Percentiles rank a stretch among this genome's conserved stretches.
Evolutionary conservation across 2,888 invertebrate species (phyloP).

Genomic region (Nasonovia ribisnigri): DNA sequence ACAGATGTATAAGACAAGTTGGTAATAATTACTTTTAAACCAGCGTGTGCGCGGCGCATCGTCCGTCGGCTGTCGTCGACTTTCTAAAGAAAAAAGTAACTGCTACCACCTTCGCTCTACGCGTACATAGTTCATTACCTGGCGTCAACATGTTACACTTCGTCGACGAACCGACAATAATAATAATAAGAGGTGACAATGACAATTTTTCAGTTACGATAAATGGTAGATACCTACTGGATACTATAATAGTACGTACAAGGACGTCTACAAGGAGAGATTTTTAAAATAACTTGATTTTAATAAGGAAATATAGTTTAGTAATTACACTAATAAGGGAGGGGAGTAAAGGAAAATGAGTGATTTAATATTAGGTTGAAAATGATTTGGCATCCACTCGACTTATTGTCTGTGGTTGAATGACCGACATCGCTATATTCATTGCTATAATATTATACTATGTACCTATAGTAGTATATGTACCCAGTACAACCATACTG

Average conservation of each 20-base stretch:
- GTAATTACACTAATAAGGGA: neutral
- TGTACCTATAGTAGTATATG: no score
- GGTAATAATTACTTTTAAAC: neutral
- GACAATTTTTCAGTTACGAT: neutral
- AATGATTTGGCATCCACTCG: neutral
- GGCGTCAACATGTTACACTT: neutral
- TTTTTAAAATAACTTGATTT: neutral
- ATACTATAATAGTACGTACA: neutral
- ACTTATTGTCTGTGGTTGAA: neutral
- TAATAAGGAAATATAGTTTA: neutral
- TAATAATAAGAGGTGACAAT: neutral
- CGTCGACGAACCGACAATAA: neutral
- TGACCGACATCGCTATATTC: neutral
- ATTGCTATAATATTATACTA: neutral
- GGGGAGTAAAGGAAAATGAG: neutral
- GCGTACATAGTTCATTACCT: neutral
- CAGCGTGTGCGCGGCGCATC: neutral
- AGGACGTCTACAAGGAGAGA: neutral
- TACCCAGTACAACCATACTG: neutral
- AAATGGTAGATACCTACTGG: neutral
- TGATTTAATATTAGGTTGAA: neutral
- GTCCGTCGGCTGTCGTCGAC: neutral
- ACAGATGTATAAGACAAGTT: neutral
- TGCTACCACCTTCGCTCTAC: neutral
- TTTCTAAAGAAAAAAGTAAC: conserved; percentile 11